Conservation (phyloP, 2,113 vertebrate genomes). For the Colinus virginianus region DNA sequence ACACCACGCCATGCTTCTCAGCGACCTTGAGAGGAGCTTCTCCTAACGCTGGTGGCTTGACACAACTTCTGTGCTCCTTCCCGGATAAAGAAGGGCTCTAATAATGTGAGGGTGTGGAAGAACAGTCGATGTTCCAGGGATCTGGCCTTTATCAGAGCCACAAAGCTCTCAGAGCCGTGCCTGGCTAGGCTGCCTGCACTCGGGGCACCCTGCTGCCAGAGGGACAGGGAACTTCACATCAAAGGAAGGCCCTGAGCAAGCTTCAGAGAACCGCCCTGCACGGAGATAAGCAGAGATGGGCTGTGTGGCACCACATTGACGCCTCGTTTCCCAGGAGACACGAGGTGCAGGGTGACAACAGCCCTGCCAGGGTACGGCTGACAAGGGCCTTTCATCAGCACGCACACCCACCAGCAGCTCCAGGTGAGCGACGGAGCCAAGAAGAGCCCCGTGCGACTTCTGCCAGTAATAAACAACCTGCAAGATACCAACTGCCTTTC, state of each 20-base stretch:
- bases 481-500: not conserved
- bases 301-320: not conserved
- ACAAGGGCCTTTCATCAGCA: not conserved
- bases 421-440: not conserved
- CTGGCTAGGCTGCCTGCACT: not conserved
- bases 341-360: not conserved
- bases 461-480: not conserved
- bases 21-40: rapidly evolving
- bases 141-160: not conserved
- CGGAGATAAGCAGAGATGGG: not conserved
- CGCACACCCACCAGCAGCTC: not conserved
- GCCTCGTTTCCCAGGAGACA: not conserved
- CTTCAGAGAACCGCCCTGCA: not conserved
- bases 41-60: not conserved
- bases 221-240: not conserved
- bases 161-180: not conserved
- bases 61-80: not conserved
- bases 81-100: not conserved
- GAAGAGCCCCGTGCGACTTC: not conserved
- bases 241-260: rapidly evolving
- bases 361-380: not conserved
- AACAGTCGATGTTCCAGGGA: not conserved
- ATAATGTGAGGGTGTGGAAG: not conserved
- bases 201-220: not conserved
- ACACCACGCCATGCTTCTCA: not conserved